These are phyloP conservation scores for Lagocephalus sceleratus DNA, from an alignment of 2,797 vertebrate genomes.

Conservation along the genomic window DNA sequence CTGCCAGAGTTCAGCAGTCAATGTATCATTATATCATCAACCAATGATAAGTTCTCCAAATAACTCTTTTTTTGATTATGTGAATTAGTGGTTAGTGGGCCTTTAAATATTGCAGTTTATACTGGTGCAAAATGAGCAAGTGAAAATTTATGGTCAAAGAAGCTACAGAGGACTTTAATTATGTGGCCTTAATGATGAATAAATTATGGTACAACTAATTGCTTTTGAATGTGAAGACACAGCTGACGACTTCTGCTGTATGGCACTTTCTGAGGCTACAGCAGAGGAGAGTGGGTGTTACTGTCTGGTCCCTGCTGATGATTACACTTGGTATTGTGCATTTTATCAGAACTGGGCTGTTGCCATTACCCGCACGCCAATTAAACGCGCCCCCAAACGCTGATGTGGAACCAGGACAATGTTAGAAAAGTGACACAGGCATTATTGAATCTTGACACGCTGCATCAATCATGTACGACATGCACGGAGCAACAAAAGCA, in stretches of 20 bases:
- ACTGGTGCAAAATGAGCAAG: slow-evolving; percentile 73
- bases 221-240: slow-evolving; percentile 78
- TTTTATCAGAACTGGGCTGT: slow-evolving; percentile 16
- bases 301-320: slow-evolving; percentile 9
- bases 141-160: slow-evolving; percentile 79
- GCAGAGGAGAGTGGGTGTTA: slow-evolving; percentile 39
- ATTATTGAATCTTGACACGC: slow-evolving; percentile 50
- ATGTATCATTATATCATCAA: slow-evolving; percentile 73
- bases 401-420: slow-evolving; percentile 29
- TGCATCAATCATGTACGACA: slow-evolving; percentile 49
- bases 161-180: slow-evolving; percentile 78
- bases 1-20: slow-evolving; percentile 66
- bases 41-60: slow-evolving; percentile 75
- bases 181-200: slow-evolving; percentile 76
- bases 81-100: slow-evolving; percentile 72
- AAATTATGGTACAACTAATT: slow-evolving; percentile 79
- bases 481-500: slow-evolving; percentile 32
- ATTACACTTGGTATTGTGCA: slow-evolving; percentile 18
- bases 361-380: slow-evolving; percentile 27
- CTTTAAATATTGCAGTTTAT: slow-evolving; percentile 75
- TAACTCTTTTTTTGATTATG: slow-evolving; percentile 72
- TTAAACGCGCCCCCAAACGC: slow-evolving; percentile 30
- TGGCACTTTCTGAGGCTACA: slow-evolving; percentile 43
- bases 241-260: slow-evolving; percentile 70
- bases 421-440: slow-evolving; percentile 41